Base-by-base conservation (phyloP, 2,888 invertebrate genomes). In the Callyntrura guangdongensis region DNA sequence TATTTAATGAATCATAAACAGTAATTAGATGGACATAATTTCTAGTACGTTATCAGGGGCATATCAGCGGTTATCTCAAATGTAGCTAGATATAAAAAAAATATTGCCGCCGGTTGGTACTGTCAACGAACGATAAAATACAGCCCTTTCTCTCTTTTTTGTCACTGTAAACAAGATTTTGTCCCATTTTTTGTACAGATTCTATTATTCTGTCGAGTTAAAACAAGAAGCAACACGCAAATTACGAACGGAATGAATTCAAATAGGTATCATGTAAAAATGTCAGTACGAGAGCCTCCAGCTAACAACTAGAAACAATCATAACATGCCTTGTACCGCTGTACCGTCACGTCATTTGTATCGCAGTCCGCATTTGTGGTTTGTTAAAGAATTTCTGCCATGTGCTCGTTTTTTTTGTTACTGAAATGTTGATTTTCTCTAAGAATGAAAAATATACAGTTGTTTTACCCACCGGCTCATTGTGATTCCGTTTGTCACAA, bases 401-500 rank as follows among this genome's bases (percentile, higher is more conserved):
- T 64, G 45, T 74, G 47, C 64, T 86, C 12, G 17, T 86, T 86
- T n/a, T 79, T 53, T 47, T 14, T 45, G n/a, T 79, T 53, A 61
- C 20, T 45, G n/a, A 69, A 74, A 25, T 45, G 61, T 4, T 69
- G 56, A 69, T 77, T n/a, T 86, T 20, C 11, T 81, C 25, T 77
- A 45, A 56, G 22, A 72, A 25, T 4, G 12, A 45, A 22, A 45
- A n/a, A 61, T 49, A n/a, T 14, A 14, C 5, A 22, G 27, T 27
- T 17, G 12, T 14, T 77, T 14, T 27, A 94, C 96, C 96, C 94
- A 97, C 97, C 94, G 97, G 97, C 95, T 97, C 97, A 59, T 96
- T 96, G 14, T 97, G 97, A 92, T 97, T 97, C 82, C 97, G 96
- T 90, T 97, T 95, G 94, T 98, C 97, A 95, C 98, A 98, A 92